phyloP scores from a whole-genome alignment of 2,888 invertebrate genomes.

The Camptogramma bilineatum region DNA sequence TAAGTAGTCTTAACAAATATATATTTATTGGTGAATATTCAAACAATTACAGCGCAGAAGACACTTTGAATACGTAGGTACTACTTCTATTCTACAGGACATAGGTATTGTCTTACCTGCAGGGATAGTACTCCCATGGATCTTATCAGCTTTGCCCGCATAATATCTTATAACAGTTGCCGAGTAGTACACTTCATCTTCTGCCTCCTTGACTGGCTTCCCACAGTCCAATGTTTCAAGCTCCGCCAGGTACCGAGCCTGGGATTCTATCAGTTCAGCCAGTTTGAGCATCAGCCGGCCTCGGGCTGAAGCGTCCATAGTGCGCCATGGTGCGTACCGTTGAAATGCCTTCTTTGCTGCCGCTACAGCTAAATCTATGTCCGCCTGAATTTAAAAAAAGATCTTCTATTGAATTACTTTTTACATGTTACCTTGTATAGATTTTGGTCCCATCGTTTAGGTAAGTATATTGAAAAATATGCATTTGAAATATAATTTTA shows the following conservation, averaged over 20 bases:
- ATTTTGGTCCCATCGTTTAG: too few relatives aligned
- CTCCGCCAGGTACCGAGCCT: conserved; percentile 90
- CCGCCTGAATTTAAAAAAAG: conserved; percentile 86
- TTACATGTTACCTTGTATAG: too few relatives aligned
- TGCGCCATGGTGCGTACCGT: conserved; percentile 90
- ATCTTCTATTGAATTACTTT: too few relatives aligned
- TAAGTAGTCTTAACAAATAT: too few relatives aligned
- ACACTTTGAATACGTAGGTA: too few relatives aligned
- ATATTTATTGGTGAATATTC: too few relatives aligned
- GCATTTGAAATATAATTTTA: too few relatives aligned
- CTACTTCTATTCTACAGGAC: not conserved
- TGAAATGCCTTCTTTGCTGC: conserved; percentile 92
- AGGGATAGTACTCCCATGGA: conserved; percentile 91
- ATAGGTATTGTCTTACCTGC: conserved; percentile 71
- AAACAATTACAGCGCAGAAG: not conserved
- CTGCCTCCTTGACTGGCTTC: conserved; percentile 92
- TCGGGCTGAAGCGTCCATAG: conserved; percentile 92
- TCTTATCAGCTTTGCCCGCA: conserved; percentile 97
- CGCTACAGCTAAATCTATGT: conserved; percentile 91
- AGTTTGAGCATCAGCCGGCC: conserved; percentile 89
- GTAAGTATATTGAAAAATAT: too few relatives aligned
- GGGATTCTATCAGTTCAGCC: conserved; percentile 91
- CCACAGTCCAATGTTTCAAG: conserved; percentile 98
- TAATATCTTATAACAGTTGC: conserved; percentile 91
- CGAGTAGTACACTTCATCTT: conserved; percentile 88